These are phyloP conservation scores for Adrianichthys oophorus DNA, from an alignment of 2,797 vertebrate species.

Conservation along the genomic window DNA sequence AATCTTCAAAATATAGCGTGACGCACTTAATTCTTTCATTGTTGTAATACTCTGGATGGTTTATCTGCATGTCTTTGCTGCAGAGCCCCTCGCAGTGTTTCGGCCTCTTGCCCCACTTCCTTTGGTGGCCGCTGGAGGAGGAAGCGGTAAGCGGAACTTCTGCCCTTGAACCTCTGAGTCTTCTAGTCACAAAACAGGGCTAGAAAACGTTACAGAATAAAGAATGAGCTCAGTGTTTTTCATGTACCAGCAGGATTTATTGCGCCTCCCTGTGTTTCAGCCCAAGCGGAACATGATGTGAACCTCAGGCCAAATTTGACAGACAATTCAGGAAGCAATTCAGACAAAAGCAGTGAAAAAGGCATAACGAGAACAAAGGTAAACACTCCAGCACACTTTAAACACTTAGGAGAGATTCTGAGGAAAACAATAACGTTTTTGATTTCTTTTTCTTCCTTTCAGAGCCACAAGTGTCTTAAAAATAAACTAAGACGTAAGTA, in stretches of 20 bases:
- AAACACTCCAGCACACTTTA: not conserved
- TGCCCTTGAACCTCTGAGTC: slow-evolving; percentile 14
- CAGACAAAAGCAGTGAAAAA: slow-evolving; percentile 55
- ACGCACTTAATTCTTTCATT: no score
- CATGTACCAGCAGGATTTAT: slow-evolving; percentile 1
- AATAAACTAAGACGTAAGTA: slow-evolving; percentile 72
- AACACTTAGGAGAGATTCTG: not conserved
- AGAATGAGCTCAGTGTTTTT: not conserved
- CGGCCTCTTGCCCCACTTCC: slow-evolving; percentile 21
- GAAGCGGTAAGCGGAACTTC: slow-evolving; percentile 69
- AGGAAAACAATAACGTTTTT: not conserved
- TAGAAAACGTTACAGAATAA: not conserved
- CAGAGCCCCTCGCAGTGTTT: slow-evolving; percentile 55
- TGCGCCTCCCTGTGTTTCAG: slow-evolving; percentile 35
- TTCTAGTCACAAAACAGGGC: not conserved
- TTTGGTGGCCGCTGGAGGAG: slow-evolving; percentile 51
- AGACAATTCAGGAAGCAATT: slow-evolving; percentile 34
- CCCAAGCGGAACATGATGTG: slow-evolving; percentile 17
- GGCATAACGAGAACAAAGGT: slow-evolving; percentile 67
- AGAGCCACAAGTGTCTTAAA: slow-evolving; percentile 77
- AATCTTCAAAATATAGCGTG: no score
- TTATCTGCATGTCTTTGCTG: slow-evolving; percentile 23
- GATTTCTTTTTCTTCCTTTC: slow-evolving; percentile 7
- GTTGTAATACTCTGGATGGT: not conserved
- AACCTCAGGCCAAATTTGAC: slow-evolving; percentile 12